Evolutionary conservation across 37 sponge, comb jelly and placozoan genomes (phyloP).

Genomic region (Geodia barretti): DNA sequence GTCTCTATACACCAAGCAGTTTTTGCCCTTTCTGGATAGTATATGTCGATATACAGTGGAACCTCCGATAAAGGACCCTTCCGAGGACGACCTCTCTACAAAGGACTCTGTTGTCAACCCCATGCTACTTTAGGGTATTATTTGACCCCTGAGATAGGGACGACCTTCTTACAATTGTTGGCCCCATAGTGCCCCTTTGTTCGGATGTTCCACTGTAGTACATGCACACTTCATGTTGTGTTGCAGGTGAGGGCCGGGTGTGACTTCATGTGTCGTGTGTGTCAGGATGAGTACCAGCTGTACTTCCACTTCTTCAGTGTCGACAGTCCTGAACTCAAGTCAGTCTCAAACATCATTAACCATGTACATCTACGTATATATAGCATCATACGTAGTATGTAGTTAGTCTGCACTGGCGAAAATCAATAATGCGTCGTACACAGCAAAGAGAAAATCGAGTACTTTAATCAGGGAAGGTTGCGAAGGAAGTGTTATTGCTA

Average conservation of each 20-base stretch:
- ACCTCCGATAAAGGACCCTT: not conserved
- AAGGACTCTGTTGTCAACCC: not conserved
- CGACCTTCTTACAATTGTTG: too few relatives aligned
- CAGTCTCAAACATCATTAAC: not conserved
- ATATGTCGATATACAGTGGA: not conserved
- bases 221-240: too few relatives aligned
- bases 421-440: too few relatives aligned
- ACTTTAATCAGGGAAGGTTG: too few relatives aligned
- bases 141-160: too few relatives aligned
- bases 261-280: constrained; percentile 87
- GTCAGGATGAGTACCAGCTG: constrained; percentile 94
- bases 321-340: constrained; percentile 76
- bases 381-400: too few relatives aligned
- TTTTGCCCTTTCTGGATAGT: too few relatives aligned
- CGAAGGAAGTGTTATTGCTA: too few relatives aligned
- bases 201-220: not conserved
- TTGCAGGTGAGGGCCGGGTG: constrained; percentile 85
- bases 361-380: too few relatives aligned
- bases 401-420: too few relatives aligned
- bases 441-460: too few relatives aligned
- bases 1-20: too few relatives aligned
- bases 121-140: not conserved
- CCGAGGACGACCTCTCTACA: not conserved
- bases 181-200: not conserved
- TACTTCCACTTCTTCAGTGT: constrained; percentile 87